Conservation (phyloP, 2,888 invertebrate genomes). For the Nycteola revayana region DNA sequence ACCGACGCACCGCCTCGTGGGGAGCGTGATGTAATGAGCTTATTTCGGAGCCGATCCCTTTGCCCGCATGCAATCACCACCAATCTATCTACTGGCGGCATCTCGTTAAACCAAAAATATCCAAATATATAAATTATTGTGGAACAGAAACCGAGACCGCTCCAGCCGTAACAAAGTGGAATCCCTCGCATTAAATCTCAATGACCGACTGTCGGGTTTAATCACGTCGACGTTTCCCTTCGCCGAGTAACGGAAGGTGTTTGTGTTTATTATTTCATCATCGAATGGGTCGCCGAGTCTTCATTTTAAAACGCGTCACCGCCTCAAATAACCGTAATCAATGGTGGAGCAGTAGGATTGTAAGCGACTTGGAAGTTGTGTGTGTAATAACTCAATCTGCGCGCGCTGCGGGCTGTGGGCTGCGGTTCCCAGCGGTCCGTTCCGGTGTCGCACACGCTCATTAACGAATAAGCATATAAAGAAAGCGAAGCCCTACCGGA, state of each 20-base stretch:
- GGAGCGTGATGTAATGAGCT: constrained; percentile 62
- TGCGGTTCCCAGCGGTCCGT: constrained; percentile 50
- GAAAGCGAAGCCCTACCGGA: constrained; percentile 63
- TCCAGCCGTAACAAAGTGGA: no score
- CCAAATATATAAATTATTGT: no score
- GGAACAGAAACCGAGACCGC: no score
- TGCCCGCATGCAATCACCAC: constrained; percentile 28
- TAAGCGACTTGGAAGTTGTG: constrained; percentile 21
- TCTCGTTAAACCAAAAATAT: constrained; percentile 11
- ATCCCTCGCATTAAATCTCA: no score
- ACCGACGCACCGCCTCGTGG: constrained; percentile 44
- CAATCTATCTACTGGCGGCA: constrained; percentile 13
- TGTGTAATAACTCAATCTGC: constrained; percentile 31
- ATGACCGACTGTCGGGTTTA: constrained; percentile 2
- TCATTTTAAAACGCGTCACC: constrained; percentile 25
- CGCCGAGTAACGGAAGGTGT: constrained; percentile 6
- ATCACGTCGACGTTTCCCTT: constrained; percentile 5
- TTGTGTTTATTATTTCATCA: constrained; percentile 13
- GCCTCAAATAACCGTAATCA: constrained; percentile 36
- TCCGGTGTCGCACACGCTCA: constrained; percentile 60
- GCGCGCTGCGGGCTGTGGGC: constrained; percentile 8
- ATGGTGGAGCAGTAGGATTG: constrained; percentile 23
- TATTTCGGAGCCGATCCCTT: constrained; percentile 53
- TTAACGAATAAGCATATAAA: constrained; percentile 60
- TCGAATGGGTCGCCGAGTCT: constrained; percentile 15